Evolutionary conservation across 2,113 vertebrate species (phyloP), one percentile per base, ranked within the genome.

Genomic region (Numida meleagris): DNA sequence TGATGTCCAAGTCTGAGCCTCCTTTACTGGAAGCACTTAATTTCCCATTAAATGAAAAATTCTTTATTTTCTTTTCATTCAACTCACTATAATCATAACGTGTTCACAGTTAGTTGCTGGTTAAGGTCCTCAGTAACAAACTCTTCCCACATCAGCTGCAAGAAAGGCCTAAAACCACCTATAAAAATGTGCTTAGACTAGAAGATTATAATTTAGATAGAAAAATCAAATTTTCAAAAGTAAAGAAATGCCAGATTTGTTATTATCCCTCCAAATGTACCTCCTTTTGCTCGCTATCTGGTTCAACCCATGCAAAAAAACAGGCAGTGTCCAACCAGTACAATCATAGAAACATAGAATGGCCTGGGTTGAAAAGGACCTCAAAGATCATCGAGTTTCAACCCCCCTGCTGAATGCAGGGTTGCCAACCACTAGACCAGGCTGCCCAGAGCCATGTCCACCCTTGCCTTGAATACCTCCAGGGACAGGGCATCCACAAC

Each of bases 71-170:
- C 43, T 82, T 23, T 15, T 67, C 18, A 85, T 93, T 43, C 19
- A 59, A 4, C 5, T 82, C 29, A 25, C 9, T 34, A 7, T 51
- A 61, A 82, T 4, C 6, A 43, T 72, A 43, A 82, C 6, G 7
- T 40, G 9, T 68, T 78, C 65, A 7, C 45, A 79, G 66, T 51
- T 45, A 48, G 11, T n/a, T 72, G 23, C 9, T 76, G 10, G 20
- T 57, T 85, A 46, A 84, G 85, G 6, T 51, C 43, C 25, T 83
- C 45, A 86, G 36, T n/a, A 51, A 66, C 42, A 40, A 14, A 16
- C 2, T 24, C 8, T 14, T 77, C 62, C 31, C 36, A 4, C 15
- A 50, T 43, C 15, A 72, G 5, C 12, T 76, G 10, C 0, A 1
- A 58, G 12, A 21, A n/a, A 58, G 24, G 23, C 9, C 14, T 16